These are phyloP conservation scores for Sipunculus nudus DNA, from an alignment of 2,888 invertebrate genomes.

Conservation along the genomic window DNA sequence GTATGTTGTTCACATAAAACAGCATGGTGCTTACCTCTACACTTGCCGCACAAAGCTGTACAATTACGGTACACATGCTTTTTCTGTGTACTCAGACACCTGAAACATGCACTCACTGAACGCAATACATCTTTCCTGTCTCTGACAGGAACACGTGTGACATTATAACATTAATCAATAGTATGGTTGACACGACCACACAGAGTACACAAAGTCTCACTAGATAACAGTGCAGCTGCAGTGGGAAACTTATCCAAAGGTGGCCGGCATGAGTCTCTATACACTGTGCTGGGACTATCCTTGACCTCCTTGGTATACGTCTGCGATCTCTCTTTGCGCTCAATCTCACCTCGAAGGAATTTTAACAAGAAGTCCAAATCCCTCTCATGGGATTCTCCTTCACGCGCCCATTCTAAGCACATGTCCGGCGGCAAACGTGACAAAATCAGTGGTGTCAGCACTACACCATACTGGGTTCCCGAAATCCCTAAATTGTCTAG, in stretches of 20 bases:
- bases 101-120: neutral
- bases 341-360: neutral
- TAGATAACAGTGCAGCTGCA: neutral
- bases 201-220: neutral
- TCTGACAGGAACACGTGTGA: neutral
- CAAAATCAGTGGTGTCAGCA: neutral
- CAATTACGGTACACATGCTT: neutral
- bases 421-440: neutral
- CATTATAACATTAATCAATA: neutral
- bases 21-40: neutral
- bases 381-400: neutral
- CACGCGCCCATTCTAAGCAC: neutral
- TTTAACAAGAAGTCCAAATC: neutral
- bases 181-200: neutral
- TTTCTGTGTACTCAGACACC: neutral
- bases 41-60: neutral
- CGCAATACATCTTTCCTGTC: neutral
- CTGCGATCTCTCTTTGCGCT: neutral
- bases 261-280: neutral
- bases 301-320: neutral
- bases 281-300: neutral
- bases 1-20: neutral
- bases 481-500: neutral
- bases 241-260: neutral
- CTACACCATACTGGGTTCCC: neutral